Evolutionary conservation across 2,888 invertebrate species (phyloP), one percentile per base, ranked within the genome.

Genomic region (Gastracanthus pulcherrimus): DNA sequence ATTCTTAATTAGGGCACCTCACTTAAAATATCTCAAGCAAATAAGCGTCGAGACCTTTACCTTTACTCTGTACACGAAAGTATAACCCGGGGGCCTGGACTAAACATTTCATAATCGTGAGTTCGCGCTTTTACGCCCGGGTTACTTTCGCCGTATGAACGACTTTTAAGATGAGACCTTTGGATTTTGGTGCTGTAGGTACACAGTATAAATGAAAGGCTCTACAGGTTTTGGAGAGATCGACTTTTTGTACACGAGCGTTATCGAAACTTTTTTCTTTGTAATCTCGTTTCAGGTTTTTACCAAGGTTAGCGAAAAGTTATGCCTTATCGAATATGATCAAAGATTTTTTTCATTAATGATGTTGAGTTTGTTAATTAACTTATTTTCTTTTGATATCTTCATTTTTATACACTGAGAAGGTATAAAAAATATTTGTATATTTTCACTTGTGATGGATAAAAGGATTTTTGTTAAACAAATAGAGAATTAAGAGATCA

Each of bases 201-300:
- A 2, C 7, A 48, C 19, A 48, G 19, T 7, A 19, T 48, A 48
- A 48, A 48, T 19, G 48, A 48, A 48, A 48, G 48, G 48, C 48
- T 6, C 23, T 26, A 3, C 55, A 19, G 26, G 23, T 55, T 55
- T 55, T 23, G 19, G 55, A 55, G 55, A 55, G 55, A 23, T 26
- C 11, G 6, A 55, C 26, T 23, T 55, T 55, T n/a, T n/a, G n/a
- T 26, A 26, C 13, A 55, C 9, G 0, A 3, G 11, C 55, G 23
- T 55, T 55, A 55, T 55, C 9, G 51, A 69, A 34, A 2, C 13
- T 36, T 66, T 23, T 19, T 62, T 55, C 34, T 41, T 51, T 11
- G 26, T 67, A 16, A 69, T 29, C 29, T 16, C 6, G 9, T 34
- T 51, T 69, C 69, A 48, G 69, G 34, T 69, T 69, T 51, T 51